These are phyloP conservation scores for Varecia variegata DNA, from an alignment of 2,797 vertebrate species.

Conservation along the genomic window DNA sequence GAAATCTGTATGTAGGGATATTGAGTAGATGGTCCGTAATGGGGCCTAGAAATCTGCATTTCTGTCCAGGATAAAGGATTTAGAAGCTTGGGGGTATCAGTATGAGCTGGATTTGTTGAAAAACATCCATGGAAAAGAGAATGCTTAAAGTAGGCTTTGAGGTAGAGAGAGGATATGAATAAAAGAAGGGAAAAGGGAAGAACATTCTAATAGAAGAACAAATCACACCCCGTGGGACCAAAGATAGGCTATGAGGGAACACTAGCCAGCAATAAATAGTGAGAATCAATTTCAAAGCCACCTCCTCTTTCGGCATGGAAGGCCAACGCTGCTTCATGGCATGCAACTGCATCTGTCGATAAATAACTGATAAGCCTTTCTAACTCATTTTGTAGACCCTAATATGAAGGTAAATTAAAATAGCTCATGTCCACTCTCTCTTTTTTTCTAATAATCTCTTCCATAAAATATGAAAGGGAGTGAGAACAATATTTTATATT, in stretches of 20 bases:
- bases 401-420: neutral
- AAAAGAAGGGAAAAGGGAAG: neutral
- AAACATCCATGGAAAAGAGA: neutral
- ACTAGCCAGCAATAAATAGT: neutral
- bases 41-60: neutral
- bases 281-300: neutral
- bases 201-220: neutral
- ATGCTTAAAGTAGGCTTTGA: neutral
- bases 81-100: neutral
- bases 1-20: neutral
- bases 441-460: conserved; percentile 23
- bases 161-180: neutral
- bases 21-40: neutral
- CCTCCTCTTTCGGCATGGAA: neutral
- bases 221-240: neutral
- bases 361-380: neutral
- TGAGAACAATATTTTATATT: neutral
- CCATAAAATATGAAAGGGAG: neutral
- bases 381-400: neutral
- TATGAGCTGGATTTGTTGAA: neutral
- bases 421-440: neutral
- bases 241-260: neutral
- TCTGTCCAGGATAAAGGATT: neutral
- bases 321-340: neutral
- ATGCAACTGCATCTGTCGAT: neutral